Percentiles rank a stretch among this genome's conserved stretches.
Evolutionary conservation across 2,113 vertebrate species (phyloP).

Genomic region (Megaceryle maxima): DNA sequence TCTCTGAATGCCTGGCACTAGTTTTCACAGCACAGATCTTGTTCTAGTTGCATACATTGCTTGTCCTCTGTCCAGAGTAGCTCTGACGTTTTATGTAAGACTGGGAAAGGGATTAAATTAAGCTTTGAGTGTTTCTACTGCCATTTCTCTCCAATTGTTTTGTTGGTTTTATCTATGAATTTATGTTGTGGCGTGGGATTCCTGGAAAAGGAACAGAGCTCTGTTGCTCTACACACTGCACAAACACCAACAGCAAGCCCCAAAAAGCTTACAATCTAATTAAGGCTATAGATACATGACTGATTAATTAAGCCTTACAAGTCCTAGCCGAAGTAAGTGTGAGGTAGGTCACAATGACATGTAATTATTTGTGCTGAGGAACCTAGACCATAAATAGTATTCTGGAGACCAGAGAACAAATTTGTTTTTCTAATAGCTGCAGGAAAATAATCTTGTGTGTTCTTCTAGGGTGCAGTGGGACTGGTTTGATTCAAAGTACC

Average conservation of each 20-base stretch:
- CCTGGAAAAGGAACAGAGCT: neutral
- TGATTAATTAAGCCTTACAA: conserved; percentile 20
- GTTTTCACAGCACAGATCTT: neutral
- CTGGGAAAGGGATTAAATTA: neutral
- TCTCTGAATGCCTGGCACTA: neutral
- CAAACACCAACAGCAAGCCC: neutral
- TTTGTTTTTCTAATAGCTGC: neutral
- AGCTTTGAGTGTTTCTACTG: neutral
- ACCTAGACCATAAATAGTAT: neutral
- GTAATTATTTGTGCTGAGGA: neutral
- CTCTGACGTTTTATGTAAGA: neutral
- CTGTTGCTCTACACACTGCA: neutral
- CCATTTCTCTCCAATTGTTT: neutral
- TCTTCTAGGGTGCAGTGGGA: neutral
- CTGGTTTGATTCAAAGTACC: neutral
- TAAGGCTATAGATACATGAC: neutral
- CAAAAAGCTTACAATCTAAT: neutral
- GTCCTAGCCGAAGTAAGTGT: neutral
- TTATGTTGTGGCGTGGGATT: neutral
- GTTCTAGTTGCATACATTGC: neutral
- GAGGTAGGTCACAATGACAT: neutral
- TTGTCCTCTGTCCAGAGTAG: neutral
- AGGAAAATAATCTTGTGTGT: neutral
- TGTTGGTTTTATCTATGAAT: neutral
- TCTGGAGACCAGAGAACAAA: neutral